Percentiles rank a stretch among this genome's conserved stretches.
Conservation (phyloP, 2,113 vertebrate genomes). For the Istiophorus platypterus region DNA sequence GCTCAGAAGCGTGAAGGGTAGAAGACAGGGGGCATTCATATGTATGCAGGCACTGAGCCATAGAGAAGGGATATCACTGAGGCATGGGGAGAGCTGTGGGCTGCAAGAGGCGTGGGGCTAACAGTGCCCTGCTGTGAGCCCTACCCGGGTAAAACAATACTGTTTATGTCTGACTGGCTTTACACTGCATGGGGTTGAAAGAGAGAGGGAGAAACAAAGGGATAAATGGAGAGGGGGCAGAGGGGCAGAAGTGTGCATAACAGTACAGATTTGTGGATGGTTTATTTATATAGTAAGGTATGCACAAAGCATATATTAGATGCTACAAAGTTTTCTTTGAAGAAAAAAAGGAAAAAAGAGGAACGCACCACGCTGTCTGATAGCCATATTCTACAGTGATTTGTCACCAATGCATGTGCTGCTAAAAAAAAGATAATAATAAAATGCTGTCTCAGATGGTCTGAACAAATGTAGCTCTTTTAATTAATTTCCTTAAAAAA, state of each 20-base stretch:
- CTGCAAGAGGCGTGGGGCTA: conserved; percentile 68
- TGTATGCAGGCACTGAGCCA: conserved; percentile 77
- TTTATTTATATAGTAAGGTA: conserved; percentile 5
- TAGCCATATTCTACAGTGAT: neutral
- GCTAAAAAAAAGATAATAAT: neutral
- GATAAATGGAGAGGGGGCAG: conserved; percentile 18
- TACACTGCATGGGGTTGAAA: conserved; percentile 62
- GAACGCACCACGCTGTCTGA: neutral
- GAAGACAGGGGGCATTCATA: conserved; percentile 75
- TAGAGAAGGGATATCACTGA: conserved; percentile 71
- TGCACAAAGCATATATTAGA: conserved; percentile 25
- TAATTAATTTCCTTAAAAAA: neutral
- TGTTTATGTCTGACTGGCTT: conserved; percentile 81
- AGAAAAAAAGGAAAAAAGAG: neutral
- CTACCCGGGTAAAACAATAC: conserved; percentile 81
- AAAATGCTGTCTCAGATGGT: neutral
- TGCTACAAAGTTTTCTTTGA: conserved; percentile 1
- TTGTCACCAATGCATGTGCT: neutral
- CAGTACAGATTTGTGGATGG: neutral
- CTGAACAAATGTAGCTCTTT: neutral
- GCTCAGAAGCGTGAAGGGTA: conserved; percentile 75
- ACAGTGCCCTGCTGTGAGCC: conserved; percentile 74
- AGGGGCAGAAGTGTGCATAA: neutral
- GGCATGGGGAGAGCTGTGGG: conserved; percentile 74
- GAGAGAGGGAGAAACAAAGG: conserved; percentile 31